Conservation (phyloP, 2,888 invertebrate species). For the Coelopa pilipes region DNA sequence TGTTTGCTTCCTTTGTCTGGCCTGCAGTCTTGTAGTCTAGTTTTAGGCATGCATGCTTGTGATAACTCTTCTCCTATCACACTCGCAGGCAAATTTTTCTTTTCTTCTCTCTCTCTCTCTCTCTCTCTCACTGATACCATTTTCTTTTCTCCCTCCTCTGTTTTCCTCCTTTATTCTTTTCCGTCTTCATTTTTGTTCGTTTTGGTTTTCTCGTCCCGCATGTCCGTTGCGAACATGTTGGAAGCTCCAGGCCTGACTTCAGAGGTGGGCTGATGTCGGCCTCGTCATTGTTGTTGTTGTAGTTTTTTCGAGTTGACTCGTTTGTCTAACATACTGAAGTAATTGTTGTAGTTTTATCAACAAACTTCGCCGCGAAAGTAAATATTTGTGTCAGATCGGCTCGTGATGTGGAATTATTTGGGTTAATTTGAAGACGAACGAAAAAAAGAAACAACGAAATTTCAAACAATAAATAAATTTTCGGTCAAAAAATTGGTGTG, state of each 20-base stretch:
- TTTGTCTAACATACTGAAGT: background rate
- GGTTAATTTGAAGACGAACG: slow-evolving; percentile 52
- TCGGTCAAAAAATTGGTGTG: too few species aligned
- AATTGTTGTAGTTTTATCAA: background rate
- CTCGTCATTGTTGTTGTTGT: background rate
- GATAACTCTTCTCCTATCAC: background rate
- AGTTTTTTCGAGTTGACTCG: background rate
- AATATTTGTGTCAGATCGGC: slow-evolving; percentile 53
- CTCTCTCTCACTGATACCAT: too few species aligned
- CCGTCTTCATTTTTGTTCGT: too few species aligned
- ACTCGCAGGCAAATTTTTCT: background rate
- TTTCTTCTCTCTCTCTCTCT: too few species aligned
- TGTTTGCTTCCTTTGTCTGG: too few species aligned
- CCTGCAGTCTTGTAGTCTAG: slow-evolving; percentile 15
- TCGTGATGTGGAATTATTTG: slow-evolving; percentile 53
- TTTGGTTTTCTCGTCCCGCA: background rate
- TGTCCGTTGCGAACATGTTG: background rate
- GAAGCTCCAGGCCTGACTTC: background rate
- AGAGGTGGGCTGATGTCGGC: background rate
- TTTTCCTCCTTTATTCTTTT: too few species aligned
- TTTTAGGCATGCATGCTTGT: slow-evolving; percentile 4
- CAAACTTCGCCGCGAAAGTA: slow-evolving; percentile 22
- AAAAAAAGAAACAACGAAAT: slow-evolving; percentile 19
- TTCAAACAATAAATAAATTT: background rate
- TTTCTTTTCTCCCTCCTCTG: too few species aligned